Percentiles rank a stretch among this genome's conserved stretches.
Conservation (phyloP, 2,113 vertebrate species). For the Ceyx margarethae region DNA sequence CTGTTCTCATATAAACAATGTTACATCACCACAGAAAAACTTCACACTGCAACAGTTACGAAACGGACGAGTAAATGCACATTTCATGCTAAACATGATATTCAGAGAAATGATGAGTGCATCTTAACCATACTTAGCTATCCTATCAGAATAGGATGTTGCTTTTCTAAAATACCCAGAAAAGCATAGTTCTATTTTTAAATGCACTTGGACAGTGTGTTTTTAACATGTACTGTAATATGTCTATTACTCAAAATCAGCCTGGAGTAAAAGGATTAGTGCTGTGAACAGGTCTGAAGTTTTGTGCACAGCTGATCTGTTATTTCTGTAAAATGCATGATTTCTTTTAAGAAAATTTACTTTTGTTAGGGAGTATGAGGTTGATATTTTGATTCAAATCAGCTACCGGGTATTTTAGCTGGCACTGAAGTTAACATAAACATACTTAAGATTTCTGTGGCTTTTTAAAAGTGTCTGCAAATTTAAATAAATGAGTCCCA, state of each 20-base stretch:
- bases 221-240: not conserved
- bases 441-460: not conserved
- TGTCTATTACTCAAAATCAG: not conserved
- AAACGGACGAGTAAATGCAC: not conserved
- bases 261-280: not conserved
- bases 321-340: not conserved
- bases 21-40: not conserved
- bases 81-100: not conserved
- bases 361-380: not conserved
- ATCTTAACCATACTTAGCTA: not conserved
- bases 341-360: not conserved
- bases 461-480: not conserved
- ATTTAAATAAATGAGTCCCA: constrained; percentile 1
- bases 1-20: not conserved
- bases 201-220: not conserved
- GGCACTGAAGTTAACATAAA: not conserved
- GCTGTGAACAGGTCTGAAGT: not conserved
- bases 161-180: not conserved
- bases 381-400: not conserved
- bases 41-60: not conserved
- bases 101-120: not conserved
- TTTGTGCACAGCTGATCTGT: not conserved
- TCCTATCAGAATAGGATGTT: not conserved
- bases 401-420: not conserved
- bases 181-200: not conserved